Evolutionary conservation across 2,797 vertebrate species (phyloP).

Genomic region (Peromyscus nudipes): DNA sequence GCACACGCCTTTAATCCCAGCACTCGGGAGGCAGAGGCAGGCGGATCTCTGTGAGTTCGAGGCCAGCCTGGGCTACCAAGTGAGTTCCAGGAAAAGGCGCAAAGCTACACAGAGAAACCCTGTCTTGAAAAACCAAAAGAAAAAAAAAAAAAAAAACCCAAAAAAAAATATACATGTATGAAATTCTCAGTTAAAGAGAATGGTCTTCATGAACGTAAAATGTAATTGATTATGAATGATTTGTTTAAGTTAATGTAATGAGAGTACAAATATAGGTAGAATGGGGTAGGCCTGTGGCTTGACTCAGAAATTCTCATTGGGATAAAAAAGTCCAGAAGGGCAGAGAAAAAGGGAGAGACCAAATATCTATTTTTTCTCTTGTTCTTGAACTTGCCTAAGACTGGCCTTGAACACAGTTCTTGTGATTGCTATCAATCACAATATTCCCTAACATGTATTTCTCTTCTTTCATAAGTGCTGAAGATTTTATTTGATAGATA

Average conservation of each 20-base stretch:
- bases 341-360: not conserved
- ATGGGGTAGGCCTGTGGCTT: not conserved
- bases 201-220: not conserved
- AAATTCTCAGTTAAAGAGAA: not conserved
- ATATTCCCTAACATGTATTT: not conserved
- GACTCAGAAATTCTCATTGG: not conserved
- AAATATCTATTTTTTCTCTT: not conserved
- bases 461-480: not conserved
- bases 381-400: constrained; percentile 32
- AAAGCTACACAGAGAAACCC: too few relatives aligned
- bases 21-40: too few relatives aligned
- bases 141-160: too few relatives aligned
- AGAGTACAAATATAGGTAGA: not conserved
- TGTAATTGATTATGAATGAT: not conserved
- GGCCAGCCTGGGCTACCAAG: too few relatives aligned
- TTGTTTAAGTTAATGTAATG: not conserved
- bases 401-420: not conserved
- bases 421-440: not conserved
- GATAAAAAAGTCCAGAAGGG: not conserved
- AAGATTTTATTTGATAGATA: constrained; percentile 17
- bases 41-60: too few relatives aligned
- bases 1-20: too few relatives aligned
- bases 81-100: too few relatives aligned
- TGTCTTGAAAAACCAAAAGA: too few relatives aligned
- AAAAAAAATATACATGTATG: too few relatives aligned